Evolutionary conservation across 2,888 invertebrate genomes (phyloP), one percentile per base, ranked within the genome.

Genomic region (Sphaerophoria rueppellii): DNA sequence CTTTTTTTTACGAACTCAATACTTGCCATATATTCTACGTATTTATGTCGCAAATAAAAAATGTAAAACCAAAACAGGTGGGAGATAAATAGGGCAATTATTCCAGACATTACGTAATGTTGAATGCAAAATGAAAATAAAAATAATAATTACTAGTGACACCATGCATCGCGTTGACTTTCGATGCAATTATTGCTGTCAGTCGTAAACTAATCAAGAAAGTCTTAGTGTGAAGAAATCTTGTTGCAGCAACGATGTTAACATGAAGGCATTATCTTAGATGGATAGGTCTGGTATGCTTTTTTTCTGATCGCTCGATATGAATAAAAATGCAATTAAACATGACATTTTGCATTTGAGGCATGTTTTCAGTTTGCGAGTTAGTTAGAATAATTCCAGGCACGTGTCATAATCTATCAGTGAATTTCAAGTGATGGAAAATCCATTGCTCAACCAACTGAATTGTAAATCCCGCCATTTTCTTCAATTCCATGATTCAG

Each of bases 51-150:
- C n/a, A n/a, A 43, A 43, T 2, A 43, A 43, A 9, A 43, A 43
- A 43, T 11, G 12, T 11, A 43, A 43, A 43, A 6, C 4, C 9
- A 43, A 43, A 2, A 6, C 43, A 43, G 43, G 75, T 40, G 75
- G 57, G 75, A 67, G 37, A 58, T 58, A 75, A 75, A 75, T 75
- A 69, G 75, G 58, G 50, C 75, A 75, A 75, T 75, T 60, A 69
- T 75, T 58, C 14, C 40, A 34, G 32, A 55, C 16, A 65, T 57
- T 46, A 74, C 50, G 65, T 48, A 40, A 65, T 24, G 24, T 24
- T 24, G 24, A 43, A 43, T 43, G 43, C 43, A 43, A 43, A 43
- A 43, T 40, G 9, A 43, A 11, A 24, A 24, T 24, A 35, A 72
- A 61, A 61, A 61, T 14, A 46, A 24, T 4, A 71, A 52, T 50